Base-by-base conservation (phyloP, 2,797 vertebrate genomes). In the Macroramphosus scolopax region DNA sequence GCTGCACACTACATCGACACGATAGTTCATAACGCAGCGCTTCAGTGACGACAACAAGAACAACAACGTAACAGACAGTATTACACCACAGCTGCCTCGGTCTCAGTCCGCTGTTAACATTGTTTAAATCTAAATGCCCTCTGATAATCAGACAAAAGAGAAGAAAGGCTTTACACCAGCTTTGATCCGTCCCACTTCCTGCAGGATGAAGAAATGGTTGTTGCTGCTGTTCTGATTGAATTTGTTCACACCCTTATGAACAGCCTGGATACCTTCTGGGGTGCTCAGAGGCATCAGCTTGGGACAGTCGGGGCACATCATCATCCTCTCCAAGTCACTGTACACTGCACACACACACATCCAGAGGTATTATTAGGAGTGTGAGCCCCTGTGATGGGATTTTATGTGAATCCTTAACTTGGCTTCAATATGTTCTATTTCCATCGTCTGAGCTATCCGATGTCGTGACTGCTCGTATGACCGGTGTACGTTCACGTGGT, bases 261-360 rank as follows among this genome's bases (percentile, higher is more conserved):
- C 17, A 41, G 5, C 6, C 0, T 4, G n/a, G 2, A 59, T 16
- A 13, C 45, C 25, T 1, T 32, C 7, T 2, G 17, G 0, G 7
- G 1, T 0, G 3, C 30, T 16, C 3, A 51, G 56, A 3, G 43
- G 1, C 0, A 46, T 0, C 59, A 79, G 18, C 0, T 0, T 0
- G 0, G 63, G 46, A 20, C 72, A 79, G 50, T 73, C 66, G 0
- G 68, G 63, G 25, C 72, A 79, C 0, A 6, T 22, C 5, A 0
- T 1, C 3, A 0, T 0, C 44, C 61, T 15, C 17, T 60, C 62
- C 0, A 0, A 0, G 0, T 17, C 1, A 5, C 13, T 18, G 10
- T 12, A 10, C 6, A 0, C 66, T 77, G 8, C 20, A 62, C 14
- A 51, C 41, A 31, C 24, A 51, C 33, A 47, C 28, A 25, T 17